Evolutionary conservation across 2,113 vertebrate species (phyloP), one percentile per base, ranked within the genome.

Genomic region (Poeciliopsis occidentalis): DNA sequence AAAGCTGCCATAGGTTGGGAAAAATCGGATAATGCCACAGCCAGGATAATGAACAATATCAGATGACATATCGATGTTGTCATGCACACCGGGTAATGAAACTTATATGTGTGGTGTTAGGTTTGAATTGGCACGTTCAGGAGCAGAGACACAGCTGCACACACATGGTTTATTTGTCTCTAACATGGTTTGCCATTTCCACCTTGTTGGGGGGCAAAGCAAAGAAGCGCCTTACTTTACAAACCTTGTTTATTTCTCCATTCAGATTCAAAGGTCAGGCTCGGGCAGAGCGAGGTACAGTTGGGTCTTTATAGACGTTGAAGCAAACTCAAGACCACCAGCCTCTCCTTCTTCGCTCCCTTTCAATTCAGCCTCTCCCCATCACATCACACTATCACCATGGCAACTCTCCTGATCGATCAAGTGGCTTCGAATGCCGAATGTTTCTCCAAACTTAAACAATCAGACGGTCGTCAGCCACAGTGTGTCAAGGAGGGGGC

Each of bases 321-420:
- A 1, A 3, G 62, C 70, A 72, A 82, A 85, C 83, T 84, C 81
- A 81, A 69, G 85, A 76, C 73, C 82, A 80, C 73, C 71, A 78
- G 79, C 67, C 69, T 69, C 66, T 51, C 47, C 41, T 73, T 62
- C 32, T 17, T 66, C 65, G 41, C 60, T 64, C 64, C 54, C 39
- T 74, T 72, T 70, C 73, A 77, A 71, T 82, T 79, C 80, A 84
- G 84, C 71, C 65, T 85, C 81, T 83, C 72, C 69, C 83, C 87
- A 61, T 73, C 81, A 81, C 76, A 60, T 77, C 61, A 6, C 77
- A 24, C 73, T 0, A 88, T 93, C 64, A 74, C 94, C 94, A 96
- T 91, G 93, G 96, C 96, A 96, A 96, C 96, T 92, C 95, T 95
- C 91, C 94, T 93, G 94, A 98, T 97, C 95, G 95, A 97, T 97